Conservation (phyloP, 92 coral and sea anemone genomes). For the Bergia sp. region DNA sequence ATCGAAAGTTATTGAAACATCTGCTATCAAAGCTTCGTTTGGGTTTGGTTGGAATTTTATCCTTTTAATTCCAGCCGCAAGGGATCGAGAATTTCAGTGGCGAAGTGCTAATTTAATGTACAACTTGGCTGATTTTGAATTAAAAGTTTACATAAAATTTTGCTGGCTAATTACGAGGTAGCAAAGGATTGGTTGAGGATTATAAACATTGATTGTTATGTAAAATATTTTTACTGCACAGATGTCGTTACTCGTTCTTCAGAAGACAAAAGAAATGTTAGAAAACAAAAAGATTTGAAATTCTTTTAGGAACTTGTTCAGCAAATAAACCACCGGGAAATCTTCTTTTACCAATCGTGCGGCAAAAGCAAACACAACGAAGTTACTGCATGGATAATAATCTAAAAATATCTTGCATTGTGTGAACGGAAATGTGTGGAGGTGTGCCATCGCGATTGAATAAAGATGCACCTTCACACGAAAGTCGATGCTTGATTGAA, state of each 20-base stretch:
- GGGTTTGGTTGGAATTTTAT: not conserved
- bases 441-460: not conserved
- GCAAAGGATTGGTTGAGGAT: not conserved
- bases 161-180: not conserved
- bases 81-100: not conserved
- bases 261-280: not conserved
- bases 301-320: not conserved
- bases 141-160: slow-evolving; percentile 14
- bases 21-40: not conserved
- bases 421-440: slow-evolving; percentile 3
- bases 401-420: not conserved
- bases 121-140: slow-evolving; percentile 8
- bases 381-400: not conserved
- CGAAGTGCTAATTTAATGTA: not conserved
- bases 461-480: not conserved
- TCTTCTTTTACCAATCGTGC: not conserved
- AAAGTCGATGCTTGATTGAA: not conserved
- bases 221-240: not conserved
- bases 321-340: not conserved
- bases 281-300: not conserved
- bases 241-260: not conserved
- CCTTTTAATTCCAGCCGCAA: not conserved
- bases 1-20: not conserved
- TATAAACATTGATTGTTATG: not conserved
- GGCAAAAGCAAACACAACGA: not conserved